Percentiles rank a stretch among this genome's conserved stretches.
Evolutionary conservation across 2,113 vertebrate species (phyloP).

Genomic region (Festucalex cinctus): DNA sequence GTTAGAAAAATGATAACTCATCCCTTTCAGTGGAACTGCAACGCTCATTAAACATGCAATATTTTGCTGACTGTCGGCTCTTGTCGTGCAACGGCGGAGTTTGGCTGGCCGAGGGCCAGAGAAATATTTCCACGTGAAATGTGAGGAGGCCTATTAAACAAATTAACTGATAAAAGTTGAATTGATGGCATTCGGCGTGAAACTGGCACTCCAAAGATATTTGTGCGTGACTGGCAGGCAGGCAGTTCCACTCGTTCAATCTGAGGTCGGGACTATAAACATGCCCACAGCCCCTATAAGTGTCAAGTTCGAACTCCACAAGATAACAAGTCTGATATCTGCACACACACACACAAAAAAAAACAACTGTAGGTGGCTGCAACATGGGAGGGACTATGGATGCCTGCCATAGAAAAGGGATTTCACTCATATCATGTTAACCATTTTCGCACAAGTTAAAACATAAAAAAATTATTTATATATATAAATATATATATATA

Average conservation of each 20-base stretch:
- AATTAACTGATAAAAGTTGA: constrained; percentile 49
- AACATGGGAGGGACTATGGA: constrained; percentile 13
- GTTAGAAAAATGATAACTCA: background rate
- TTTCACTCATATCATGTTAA: background rate
- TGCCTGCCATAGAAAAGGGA: constrained; percentile 5
- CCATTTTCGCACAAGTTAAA: constrained; percentile 12
- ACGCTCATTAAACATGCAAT: background rate
- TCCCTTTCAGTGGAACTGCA: background rate
- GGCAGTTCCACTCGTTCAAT: constrained; percentile 22
- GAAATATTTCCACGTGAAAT: constrained; percentile 43
- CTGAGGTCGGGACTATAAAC: constrained; percentile 34
- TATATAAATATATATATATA: no score
- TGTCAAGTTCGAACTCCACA: constrained; percentile 28
- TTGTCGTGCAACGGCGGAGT: constrained; percentile 23
- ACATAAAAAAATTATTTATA: no score
- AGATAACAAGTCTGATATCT: constrained; percentile 53
- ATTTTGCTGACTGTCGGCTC: constrained; percentile 20
- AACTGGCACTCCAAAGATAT: constrained; percentile 38
- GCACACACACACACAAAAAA: no score
- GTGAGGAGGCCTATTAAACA: constrained; percentile 42
- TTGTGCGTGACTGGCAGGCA: constrained; percentile 40
- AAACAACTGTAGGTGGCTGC: constrained; percentile 27
- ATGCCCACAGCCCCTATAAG: constrained; percentile 49
- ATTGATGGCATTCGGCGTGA: constrained; percentile 26
- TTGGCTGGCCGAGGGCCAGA: constrained; percentile 24